Conservation (phyloP, 1,140 invertebrate species). For the Drosophila hydei region DNA sequence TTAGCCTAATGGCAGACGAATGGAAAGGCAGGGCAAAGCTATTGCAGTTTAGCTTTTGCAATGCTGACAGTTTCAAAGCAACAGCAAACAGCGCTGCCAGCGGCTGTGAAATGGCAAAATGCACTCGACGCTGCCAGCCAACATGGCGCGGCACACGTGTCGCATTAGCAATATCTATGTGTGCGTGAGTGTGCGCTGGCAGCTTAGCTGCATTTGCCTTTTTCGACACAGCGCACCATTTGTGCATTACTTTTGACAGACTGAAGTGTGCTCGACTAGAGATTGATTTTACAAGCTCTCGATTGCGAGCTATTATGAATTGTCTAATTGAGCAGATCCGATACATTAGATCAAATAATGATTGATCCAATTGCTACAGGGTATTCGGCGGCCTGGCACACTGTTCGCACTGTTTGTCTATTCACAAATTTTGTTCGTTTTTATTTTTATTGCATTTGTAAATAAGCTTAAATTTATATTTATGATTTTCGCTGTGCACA, state of each 20-base stretch:
- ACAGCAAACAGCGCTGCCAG: conserved; percentile 13
- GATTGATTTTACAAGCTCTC: conserved; percentile 2
- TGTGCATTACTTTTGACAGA: conserved; percentile 15
- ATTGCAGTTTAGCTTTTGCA: conserved; percentile 75
- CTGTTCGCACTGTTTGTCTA: not conserved
- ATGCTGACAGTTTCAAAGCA: conserved; percentile 66
- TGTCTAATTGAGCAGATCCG: not conserved
- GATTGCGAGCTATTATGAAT: not conserved
- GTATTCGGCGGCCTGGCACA: conserved; percentile 21
- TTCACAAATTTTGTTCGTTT: conserved; percentile 14
- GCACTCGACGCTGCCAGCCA: conserved; percentile 70
- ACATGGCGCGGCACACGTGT: conserved; percentile 74
- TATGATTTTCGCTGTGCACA: conserved; percentile 43
- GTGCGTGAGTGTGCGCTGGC: conserved; percentile 17
- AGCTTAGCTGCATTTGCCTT: conserved; percentile 56
- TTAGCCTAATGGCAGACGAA: conserved; percentile 37
- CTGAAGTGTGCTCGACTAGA: conserved; percentile 6
- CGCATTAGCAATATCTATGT: conserved; percentile 21
- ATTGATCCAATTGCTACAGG: conserved; percentile 3
- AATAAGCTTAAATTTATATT: conserved; percentile 75
- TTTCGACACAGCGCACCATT: conserved; percentile 42
- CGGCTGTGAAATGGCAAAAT: conserved; percentile 27
- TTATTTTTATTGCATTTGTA: conserved; percentile 35
- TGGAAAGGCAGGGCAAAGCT: conserved; percentile 15
- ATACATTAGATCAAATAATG: no score